Conservation (phyloP, 2,888 invertebrate species). For the Leptinotarsa haldemani region DNA sequence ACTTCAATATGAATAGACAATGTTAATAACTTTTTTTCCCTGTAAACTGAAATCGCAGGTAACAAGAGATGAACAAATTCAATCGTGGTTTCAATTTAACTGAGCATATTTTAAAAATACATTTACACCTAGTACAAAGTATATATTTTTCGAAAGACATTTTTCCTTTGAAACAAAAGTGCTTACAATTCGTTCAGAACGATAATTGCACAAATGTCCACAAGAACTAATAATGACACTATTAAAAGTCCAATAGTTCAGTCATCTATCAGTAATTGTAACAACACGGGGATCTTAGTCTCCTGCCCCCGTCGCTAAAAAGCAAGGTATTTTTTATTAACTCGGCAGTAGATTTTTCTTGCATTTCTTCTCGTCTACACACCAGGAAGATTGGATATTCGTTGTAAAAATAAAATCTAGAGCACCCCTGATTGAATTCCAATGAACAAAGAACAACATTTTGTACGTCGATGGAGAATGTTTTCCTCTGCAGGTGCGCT, state of each 20-base stretch:
- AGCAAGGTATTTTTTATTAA: constrained; percentile 42
- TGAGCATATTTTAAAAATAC: constrained; percentile 56
- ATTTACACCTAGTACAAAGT: constrained; percentile 55
- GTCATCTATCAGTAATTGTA: constrained; percentile 46
- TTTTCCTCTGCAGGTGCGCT: constrained; percentile 54
- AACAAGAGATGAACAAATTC: constrained; percentile 4
- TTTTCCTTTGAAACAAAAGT: constrained; percentile 49
- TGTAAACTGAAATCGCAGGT: neutral
- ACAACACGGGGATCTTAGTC: constrained; percentile 51
- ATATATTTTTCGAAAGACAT: constrained; percentile 53
- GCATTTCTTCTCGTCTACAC: constrained; percentile 40
- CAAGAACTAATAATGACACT: constrained; percentile 49
- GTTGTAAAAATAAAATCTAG: constrained; percentile 62
- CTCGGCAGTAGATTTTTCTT: constrained; percentile 56
- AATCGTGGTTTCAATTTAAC: constrained; percentile 50
- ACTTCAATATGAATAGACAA: no score
- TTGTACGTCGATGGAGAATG: constrained; percentile 28
- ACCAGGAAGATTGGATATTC: constrained; percentile 58
- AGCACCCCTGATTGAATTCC: constrained; percentile 54
- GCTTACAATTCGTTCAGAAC: constrained; percentile 53
- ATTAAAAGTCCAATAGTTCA: constrained; percentile 36
- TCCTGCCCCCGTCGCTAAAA: constrained; percentile 38
- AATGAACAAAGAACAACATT: constrained; percentile 25
- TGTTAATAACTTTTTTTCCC: no score
- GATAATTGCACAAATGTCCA: constrained; percentile 55